Evolutionary conservation across 2,888 invertebrate genomes (phyloP).

Genomic region (Nebria brevicollis): DNA sequence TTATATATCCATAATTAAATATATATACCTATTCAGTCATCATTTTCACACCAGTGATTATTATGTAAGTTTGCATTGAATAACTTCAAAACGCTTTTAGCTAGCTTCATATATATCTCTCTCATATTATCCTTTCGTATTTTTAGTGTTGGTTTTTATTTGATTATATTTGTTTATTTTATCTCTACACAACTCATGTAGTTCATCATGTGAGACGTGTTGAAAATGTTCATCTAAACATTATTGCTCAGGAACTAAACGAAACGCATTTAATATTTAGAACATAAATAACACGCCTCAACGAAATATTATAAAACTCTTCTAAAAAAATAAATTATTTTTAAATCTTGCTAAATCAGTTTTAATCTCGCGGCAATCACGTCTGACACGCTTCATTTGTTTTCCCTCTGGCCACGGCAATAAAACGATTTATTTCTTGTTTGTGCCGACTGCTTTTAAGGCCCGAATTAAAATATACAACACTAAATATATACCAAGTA

Average conservation of each 20-base stretch:
- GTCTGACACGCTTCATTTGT: no score
- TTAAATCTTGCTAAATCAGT: not conserved
- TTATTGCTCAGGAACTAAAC: not conserved
- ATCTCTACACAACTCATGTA: not conserved
- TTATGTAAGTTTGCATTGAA: slow-evolving; percentile 31
- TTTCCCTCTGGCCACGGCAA: no score
- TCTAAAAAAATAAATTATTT: not conserved
- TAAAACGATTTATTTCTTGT: no score
- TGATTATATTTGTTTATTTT: not conserved
- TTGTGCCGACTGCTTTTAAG: no score
- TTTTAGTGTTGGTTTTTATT: not conserved
- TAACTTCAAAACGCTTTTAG: slow-evolving; percentile 31
- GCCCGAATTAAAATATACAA: no score
- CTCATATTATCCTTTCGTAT: slow-evolving; percentile 21
- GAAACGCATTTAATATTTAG: not conserved
- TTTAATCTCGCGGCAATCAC: no score
- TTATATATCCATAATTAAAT: not conserved
- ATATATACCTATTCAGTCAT: slow-evolving; percentile 28
- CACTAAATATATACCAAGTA: no score
- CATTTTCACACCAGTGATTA: slow-evolving; percentile 29
- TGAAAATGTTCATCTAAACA: not conserved
- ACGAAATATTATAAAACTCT: not conserved
- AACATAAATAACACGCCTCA: slow-evolving; percentile 9
- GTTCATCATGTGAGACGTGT: not conserved
- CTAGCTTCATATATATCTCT: slow-evolving; percentile 41